Evolutionary conservation across 1,140 invertebrate species (phyloP), one percentile per base, ranked within the genome.

Genomic region (Drosophila triauraria): DNA sequence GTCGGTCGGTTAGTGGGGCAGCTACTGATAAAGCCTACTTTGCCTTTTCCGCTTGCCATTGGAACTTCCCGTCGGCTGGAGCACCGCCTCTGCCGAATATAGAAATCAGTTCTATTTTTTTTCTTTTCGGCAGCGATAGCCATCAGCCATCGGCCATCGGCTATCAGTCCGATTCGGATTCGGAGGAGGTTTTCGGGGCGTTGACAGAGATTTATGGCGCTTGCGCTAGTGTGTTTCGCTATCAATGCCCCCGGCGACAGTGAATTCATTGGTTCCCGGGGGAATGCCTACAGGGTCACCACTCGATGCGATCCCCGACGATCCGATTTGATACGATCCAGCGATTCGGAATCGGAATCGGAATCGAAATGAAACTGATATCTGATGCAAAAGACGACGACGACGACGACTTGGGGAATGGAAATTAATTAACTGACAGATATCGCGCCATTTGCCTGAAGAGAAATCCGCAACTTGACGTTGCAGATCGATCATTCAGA

Each of bases 191-290:
- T 72, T 72, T 72, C 44, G 51, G 58, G 67, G 54, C 70, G 42
- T 64, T 78, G 85, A 87, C 84, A 87, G 82, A 87, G 84, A 87
- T 88, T 90, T 88, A 88, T 88, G 74, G 70, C 57, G 68, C 70
- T 48, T 25, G n/a, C 38, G 35, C 6, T n/a, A 48, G 27, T 40
- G 58, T 61, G 65, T 32, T 27, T 57, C 23, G 54, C 74, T 76
- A 77, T 77, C 74, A 69, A 59, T 32, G 46, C 47, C 40, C 69
- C 53, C 43, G 54, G 48, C 50, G 68, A 62, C 63, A 62, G 60
- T 38, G 51, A 35, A 67, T 40, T 51, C 61, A 46, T 46, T 8
- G 47, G 64, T 53, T 67, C 61, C 30, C 13, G 23, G 30, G 46
- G 61, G 35, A 63, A 20, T 58, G 59, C 20, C 59, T 13, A 27